These are phyloP conservation scores for Podargus strigoides DNA, from an alignment of 2,797 vertebrate species.

Conservation along the genomic window DNA sequence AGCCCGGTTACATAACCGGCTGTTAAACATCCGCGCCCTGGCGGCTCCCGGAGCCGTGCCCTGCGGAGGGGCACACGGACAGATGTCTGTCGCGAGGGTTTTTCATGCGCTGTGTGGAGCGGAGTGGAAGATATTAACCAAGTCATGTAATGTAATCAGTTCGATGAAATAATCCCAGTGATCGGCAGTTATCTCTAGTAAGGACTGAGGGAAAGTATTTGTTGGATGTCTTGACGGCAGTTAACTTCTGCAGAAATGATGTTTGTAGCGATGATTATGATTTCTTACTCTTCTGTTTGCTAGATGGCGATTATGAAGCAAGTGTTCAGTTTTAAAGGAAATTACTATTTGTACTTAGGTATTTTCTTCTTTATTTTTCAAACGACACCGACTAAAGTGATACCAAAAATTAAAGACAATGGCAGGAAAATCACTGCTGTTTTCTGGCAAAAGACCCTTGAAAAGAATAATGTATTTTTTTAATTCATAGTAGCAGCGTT, in stretches of 20 bases:
- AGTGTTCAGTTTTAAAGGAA: neutral
- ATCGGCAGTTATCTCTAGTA: neutral
- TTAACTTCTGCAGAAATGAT: neutral
- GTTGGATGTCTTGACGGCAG: neutral
- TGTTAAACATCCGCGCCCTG: neutral
- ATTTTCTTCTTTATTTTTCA: neutral
- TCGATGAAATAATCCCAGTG: neutral
- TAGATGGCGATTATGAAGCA: neutral
- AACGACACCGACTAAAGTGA: neutral
- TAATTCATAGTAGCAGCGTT: neutral
- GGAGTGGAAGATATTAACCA: neutral
- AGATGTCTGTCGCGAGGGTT: neutral
- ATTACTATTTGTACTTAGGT: neutral
- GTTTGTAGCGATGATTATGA: neutral
- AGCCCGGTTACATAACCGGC: conserved; percentile 61
- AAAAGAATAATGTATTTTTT: neutral
- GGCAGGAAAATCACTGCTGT: neutral
- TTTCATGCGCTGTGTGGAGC: neutral
- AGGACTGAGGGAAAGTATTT: neutral
- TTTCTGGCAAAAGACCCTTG: neutral
- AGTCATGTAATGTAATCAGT: neutral
- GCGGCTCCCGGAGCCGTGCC: too few relatives aligned
- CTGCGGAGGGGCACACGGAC: too few relatives aligned
- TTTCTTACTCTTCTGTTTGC: neutral
- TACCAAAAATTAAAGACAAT: neutral